Base-by-base conservation (phyloP, 2,888 invertebrate species). In the Drosophila anceps region DNA sequence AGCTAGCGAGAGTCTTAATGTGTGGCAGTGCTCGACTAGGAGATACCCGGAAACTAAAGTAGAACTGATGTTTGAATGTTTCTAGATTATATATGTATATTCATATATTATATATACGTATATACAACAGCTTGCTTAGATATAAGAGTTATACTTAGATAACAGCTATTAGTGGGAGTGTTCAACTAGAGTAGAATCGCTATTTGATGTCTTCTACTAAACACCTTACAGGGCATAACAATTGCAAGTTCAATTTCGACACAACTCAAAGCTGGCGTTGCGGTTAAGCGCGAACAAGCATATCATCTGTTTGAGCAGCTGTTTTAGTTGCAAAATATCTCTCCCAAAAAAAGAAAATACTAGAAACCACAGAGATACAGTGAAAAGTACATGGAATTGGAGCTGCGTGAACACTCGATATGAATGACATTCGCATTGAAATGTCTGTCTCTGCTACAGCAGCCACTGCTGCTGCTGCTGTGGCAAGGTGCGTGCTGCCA, bases 181-280 rank as follows among this genome's bases (percentile, higher is more conserved):
- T 33, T 12, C 4, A 33, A 51, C 51, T 44, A 3, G 4, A 15
- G 27, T 15, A 6, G 2, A 24, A 10, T 2, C 10, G 10, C 13
- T 15, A n/a, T n/a, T n/a, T 48, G 0, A n/a, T 5, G 48, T 5
- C 24, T 2, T 24, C 0, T 29, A 4, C n/a, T 5, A 10, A 48
- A 9, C 29, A 10, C 29, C 1, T 20, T 13, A 4, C 18, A 33
- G 20, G 7, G 50, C 29, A 18, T 35, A 35, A 51, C 79, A 82
- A 82, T 74, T 79, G 73, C 65, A 73, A 79, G 79, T 79, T 70
- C 76, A 83, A 81, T 74, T 64, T 58, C 65, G 31, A 20, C 46
- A 39, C 9, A 53, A 51, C 35, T 33, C 54, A 69, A 41, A 51
- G 24, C 57, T 31, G 35, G 39, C 62, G 44, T 37, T 59, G 59